Evolutionary conservation across 2,888 invertebrate genomes (phyloP), one percentile per base, ranked within the genome.

Genomic region (Microplitis deprimator): DNA sequence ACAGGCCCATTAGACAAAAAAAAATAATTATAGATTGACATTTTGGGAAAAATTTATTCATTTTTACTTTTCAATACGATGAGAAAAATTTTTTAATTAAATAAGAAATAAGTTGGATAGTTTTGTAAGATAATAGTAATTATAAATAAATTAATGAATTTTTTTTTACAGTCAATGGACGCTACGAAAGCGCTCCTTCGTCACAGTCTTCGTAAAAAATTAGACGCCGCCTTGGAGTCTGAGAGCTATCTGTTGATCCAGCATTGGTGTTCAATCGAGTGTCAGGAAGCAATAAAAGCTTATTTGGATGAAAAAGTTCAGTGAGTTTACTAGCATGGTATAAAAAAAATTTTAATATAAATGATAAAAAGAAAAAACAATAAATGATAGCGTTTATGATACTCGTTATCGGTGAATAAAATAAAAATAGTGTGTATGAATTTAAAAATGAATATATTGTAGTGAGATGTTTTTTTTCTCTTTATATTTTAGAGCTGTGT

Each of bases 251-350:
- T 94, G 41, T 91, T 96, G 78, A 90, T 93, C 5, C 92, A 95
- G 81, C 94, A 94, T 85, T 96, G 96, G 96, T 92, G 92, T 79
- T 94, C 94, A 1, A 86, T 91, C 0, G 95, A 95, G 84, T 96
- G 95, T 82, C 95, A 95, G 87, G 91, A 90, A 80, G 87, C 88
- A 76, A 90, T 90, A 77, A 86, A 87, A 80, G 84, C 83, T 78
- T 88, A 89, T 74, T 84, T 89, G 17, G 86, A 88, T 40, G 89
- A 87, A 69, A 87, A 87, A 76, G 83, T 87, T 77, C 84, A 87
- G 79, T 86, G 82, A 85, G 71, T 5, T 13, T 16, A 40, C 71
- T 59, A 20, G 40, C 39, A 61, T 60, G 71, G 6, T 38, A 17
- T 29, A 29, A 29, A 29, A 71, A 8, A n/a, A 60, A 7, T 29